Evolutionary conservation across 1,140 invertebrate species (phyloP).

Genomic region (Stegodyphus dumicola): DNA sequence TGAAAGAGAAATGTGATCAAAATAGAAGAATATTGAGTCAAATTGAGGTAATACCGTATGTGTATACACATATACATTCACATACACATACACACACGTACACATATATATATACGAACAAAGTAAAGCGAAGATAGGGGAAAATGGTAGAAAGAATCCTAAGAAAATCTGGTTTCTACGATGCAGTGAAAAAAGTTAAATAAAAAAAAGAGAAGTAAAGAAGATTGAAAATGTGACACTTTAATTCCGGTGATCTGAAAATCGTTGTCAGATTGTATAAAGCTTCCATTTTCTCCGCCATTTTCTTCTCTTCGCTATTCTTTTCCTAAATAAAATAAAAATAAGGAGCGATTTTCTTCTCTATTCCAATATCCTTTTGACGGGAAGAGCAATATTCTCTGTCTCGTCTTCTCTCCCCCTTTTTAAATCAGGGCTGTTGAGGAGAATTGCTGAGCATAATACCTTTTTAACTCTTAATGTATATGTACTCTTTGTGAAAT

Average conservation of each 20-base stretch:
- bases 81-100: not conserved
- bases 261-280: conserved; percentile 61
- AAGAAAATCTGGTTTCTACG: not conserved
- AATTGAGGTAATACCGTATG: conserved; percentile 53
- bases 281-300: conserved; percentile 42
- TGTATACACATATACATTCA: conserved; percentile 10
- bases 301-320: conserved; percentile 27
- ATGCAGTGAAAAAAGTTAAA: not conserved
- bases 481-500: not conserved
- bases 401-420: not conserved
- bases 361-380: conserved; percentile 53
- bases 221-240: conserved; percentile 59
- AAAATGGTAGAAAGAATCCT: not conserved
- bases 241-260: conserved; percentile 58
- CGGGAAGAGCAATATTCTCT: conserved; percentile 40
- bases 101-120: not conserved
- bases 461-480: conserved; percentile 45
- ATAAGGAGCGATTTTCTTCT: conserved; percentile 39
- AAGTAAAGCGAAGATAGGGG: not conserved
- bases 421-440: not conserved
- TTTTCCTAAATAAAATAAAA: conserved; percentile 48
- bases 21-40: conserved; percentile 54
- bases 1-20: conserved; percentile 29
- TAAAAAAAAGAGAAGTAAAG: conserved; percentile 16
- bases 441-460: conserved; percentile 22